phyloP scores from a whole-genome alignment of 2,113 vertebrate genomes.

The Hippocampus barbouri region DNA sequence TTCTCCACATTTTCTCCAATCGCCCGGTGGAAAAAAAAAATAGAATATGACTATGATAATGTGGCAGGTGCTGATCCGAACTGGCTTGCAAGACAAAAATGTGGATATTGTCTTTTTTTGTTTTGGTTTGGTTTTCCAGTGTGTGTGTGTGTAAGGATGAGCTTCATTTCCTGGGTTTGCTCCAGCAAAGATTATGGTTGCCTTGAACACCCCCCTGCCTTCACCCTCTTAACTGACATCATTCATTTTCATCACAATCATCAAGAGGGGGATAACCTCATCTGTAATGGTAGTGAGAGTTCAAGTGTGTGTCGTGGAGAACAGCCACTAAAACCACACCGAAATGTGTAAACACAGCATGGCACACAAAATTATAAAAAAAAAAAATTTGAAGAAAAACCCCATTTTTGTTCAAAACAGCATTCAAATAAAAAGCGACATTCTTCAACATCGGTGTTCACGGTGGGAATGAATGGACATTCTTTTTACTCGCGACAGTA shows the following conservation, averaged over 20 bases:
- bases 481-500: constrained; percentile 20
- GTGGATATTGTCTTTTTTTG: neutral
- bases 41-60: neutral
- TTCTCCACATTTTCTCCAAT: too few relatives aligned
- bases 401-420: constrained; percentile 40
- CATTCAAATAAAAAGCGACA: constrained; percentile 41
- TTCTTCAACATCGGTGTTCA: constrained; percentile 34
- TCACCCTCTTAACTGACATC: constrained; percentile 30
- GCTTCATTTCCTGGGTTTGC: constrained; percentile 44
- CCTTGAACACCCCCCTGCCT: constrained; percentile 18
- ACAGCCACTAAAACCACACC: constrained; percentile 10
- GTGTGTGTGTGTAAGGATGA: neutral
- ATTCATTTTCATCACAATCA: constrained; percentile 56
- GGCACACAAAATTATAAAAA: constrained; percentile 24
- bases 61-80: neutral
- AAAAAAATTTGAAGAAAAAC: constrained; percentile 16
- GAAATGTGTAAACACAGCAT: constrained; percentile 35
- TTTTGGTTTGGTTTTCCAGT: neutral
- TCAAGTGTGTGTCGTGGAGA: constrained; percentile 35
- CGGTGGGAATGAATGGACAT: constrained; percentile 17
- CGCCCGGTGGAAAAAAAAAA: neutral
- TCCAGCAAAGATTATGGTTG: constrained; percentile 20
- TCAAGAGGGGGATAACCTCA: constrained; percentile 27
- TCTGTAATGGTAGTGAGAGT: constrained; percentile 21
- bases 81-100: neutral